Conservation (phyloP, 2,888 invertebrate species). For the Oscheius sp. region DNA sequence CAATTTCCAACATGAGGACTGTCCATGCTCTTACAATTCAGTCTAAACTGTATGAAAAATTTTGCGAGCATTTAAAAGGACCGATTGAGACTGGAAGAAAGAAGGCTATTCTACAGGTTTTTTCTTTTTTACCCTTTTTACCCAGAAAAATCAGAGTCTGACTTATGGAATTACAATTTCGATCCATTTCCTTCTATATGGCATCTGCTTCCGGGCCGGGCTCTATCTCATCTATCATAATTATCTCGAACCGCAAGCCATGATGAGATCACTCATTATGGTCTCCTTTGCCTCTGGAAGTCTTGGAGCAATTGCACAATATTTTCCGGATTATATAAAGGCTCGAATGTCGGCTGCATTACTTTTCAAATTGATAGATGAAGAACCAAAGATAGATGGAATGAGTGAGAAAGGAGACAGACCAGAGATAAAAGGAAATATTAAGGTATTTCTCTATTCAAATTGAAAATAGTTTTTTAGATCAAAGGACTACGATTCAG, state of each 20-base stretch:
- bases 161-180: conserved; percentile 67
- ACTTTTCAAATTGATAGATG: conserved; percentile 71
- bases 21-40: conserved; percentile 72
- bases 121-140: neutral
- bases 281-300: conserved; percentile 74
- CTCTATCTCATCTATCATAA: conserved; percentile 71
- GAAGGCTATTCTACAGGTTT: conserved; percentile 50
- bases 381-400: conserved; percentile 30
- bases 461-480: conserved; percentile 64
- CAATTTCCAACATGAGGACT: conserved; percentile 72
- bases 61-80: conserved; percentile 49
- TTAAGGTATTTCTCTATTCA: neutral
- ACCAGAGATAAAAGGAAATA: conserved; percentile 15
- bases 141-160: conserved; percentile 42
- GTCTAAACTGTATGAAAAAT: conserved; percentile 66
- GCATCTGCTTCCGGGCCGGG: conserved; percentile 71
- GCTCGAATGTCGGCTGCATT: conserved; percentile 69
- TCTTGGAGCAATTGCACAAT: conserved; percentile 71
- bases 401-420: conserved; percentile 1
- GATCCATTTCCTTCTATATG: conserved; percentile 71
- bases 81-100: conserved; percentile 41
- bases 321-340: conserved; percentile 73
- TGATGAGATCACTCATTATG: conserved; percentile 74
- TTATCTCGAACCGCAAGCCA: conserved; percentile 71
- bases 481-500: conserved; percentile 64